Conservation (phyloP, 30 jellyfish, hydroid and myxozoan genomes). For the Clytia hemisphaerica region DNA sequence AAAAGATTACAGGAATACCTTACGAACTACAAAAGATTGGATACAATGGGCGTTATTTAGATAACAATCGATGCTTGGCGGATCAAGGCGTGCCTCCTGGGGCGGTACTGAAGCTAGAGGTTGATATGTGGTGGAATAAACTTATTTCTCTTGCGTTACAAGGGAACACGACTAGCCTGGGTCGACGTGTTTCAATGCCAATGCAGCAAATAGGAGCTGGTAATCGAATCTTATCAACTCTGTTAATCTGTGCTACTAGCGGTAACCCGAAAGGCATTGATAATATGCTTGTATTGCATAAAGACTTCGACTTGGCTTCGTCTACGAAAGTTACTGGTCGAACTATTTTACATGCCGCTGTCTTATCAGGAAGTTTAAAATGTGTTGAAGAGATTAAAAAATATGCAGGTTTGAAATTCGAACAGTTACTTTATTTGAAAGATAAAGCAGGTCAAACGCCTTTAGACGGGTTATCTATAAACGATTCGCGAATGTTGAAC, state of each 20-base stretch:
- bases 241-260: neutral
- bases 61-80: too few relatives aligned
- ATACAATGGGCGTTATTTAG: too few relatives aligned
- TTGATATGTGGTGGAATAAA: too few relatives aligned
- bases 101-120: too few relatives aligned
- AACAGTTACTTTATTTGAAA: neutral
- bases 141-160: too few relatives aligned
- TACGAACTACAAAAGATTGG: too few relatives aligned
- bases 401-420: constrained; percentile 14
- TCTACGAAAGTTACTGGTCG: constrained; percentile 6
- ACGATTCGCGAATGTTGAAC: neutral
- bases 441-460: neutral
- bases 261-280: neutral
- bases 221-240: neutral
- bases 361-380: neutral
- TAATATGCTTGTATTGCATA: neutral
- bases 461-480: neutral
- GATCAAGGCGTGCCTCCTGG: too few relatives aligned
- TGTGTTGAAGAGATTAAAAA: constrained; percentile 14
- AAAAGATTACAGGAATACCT: too few relatives aligned
- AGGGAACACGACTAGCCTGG: too few relatives aligned
- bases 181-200: too few relatives aligned
- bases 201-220: too few relatives aligned
- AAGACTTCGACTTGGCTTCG: neutral
- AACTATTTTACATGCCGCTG: constrained; percentile 17